Evolutionary conservation across 2,113 vertebrate species (phyloP).

Genomic region (Gymnorhina tibicen): DNA sequence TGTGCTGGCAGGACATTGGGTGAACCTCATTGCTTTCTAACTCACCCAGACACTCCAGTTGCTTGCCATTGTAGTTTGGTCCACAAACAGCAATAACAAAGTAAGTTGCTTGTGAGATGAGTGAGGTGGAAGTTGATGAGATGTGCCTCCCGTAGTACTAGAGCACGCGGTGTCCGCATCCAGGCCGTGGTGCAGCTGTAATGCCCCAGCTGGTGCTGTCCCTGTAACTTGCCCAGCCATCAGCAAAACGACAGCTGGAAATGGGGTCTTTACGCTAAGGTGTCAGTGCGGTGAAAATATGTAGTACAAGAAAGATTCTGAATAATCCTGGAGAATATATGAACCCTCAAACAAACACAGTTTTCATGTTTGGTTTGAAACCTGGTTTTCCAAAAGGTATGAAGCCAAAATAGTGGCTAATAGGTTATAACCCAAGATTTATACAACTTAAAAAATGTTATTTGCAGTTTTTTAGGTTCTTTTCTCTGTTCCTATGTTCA

Average conservation of each 20-base stretch:
- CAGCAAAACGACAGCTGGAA: not conserved
- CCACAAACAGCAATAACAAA: not conserved
- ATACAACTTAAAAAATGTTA: not conserved
- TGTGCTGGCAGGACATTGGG: not conserved
- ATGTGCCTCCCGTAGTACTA: rapidly evolving
- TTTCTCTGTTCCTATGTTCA: not conserved
- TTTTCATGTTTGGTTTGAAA: not conserved
- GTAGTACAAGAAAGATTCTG: not conserved
- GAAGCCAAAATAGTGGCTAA: not conserved
- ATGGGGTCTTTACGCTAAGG: not conserved
- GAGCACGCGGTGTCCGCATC: not conserved
- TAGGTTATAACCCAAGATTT: not conserved
- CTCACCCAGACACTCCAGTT: not conserved
- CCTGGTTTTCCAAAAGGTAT: not conserved
- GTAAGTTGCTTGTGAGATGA: not conserved
- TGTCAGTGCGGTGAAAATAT: not conserved
- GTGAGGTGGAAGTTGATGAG: not conserved
- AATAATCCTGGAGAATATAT: not conserved
- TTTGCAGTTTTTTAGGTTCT: not conserved
- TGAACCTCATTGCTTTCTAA: not conserved
- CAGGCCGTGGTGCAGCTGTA: not conserved
- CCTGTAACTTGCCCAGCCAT: not conserved
- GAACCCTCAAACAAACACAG: not conserved
- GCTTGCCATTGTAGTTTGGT: not conserved
- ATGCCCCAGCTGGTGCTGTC: not conserved